phyloP scores from a whole-genome alignment of 1,140 invertebrate genomes.

The Calliopsis andreniformis region DNA sequence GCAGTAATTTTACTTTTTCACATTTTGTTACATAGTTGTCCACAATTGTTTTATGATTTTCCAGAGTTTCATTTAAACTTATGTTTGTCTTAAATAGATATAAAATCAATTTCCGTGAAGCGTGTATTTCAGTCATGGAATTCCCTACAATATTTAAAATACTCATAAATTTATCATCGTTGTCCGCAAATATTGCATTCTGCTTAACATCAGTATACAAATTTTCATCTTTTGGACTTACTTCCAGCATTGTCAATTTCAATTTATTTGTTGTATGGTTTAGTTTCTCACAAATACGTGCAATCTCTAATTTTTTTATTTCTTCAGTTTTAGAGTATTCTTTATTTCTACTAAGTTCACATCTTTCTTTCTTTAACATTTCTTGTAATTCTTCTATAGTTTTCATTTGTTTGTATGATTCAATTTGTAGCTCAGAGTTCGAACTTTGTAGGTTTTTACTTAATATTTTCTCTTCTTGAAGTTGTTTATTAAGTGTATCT shows the following conservation, averaged over 20 bases:
- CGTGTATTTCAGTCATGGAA: slow-evolving; percentile 33
- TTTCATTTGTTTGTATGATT: slow-evolving; percentile 29
- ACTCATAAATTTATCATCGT: slow-evolving; percentile 21
- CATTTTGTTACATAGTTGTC: slow-evolving; percentile 30
- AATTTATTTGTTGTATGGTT: slow-evolving; percentile 42
- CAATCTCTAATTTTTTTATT: slow-evolving; percentile 36
- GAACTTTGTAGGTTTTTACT: slow-evolving; percentile 34
- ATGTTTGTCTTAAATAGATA: slow-evolving; percentile 46
- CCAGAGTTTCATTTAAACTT: slow-evolving; percentile 50
- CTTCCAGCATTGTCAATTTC: slow-evolving; percentile 28
- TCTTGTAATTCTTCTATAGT: slow-evolving; percentile 47
- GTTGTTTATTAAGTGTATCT: slow-evolving; percentile 22
- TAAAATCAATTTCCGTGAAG: slow-evolving; percentile 44
- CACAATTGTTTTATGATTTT: slow-evolving; percentile 44
- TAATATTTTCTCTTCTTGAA: slow-evolving; percentile 47
- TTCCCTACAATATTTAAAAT: slow-evolving; percentile 34
- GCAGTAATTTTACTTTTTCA: slow-evolving; percentile 50
- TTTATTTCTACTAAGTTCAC: slow-evolving; percentile 29
- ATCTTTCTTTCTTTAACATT: slow-evolving; percentile 15
- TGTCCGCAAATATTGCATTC: not conserved
- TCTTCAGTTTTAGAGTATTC: slow-evolving; percentile 27
- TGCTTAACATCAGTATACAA: not conserved
- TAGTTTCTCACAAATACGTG: slow-evolving; percentile 52
- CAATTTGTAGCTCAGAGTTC: slow-evolving; percentile 27
- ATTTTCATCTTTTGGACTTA: slow-evolving; percentile 14